Percentiles rank a stretch among this genome's conserved stretches.
Evolutionary conservation across 1,140 invertebrate genomes (phyloP).

Genomic region (Steinernema khuongi): DNA sequence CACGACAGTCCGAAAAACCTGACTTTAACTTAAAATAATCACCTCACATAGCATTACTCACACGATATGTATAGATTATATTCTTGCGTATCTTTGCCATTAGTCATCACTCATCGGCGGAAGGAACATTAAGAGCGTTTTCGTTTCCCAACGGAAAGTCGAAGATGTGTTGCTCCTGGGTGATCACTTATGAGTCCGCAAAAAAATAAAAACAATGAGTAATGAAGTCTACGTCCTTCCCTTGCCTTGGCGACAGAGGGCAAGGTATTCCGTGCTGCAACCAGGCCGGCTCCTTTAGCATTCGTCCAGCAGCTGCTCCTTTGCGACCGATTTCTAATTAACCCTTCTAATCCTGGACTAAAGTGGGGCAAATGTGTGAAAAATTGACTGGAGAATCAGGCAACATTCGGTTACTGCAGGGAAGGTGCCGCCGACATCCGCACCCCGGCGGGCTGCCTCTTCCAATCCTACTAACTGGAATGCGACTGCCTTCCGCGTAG

Average conservation of each 20-base stretch:
- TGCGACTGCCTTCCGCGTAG: background rate
- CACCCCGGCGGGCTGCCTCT: too few species aligned
- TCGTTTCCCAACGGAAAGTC: too few species aligned
- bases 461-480: background rate
- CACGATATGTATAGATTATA: background rate
- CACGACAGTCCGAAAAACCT: background rate
- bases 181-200: too few species aligned
- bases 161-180: too few species aligned
- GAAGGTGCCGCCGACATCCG: too few species aligned
- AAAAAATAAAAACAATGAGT: constrained; percentile 4
- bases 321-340: too few species aligned
- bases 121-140: background rate
- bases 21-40: background rate
- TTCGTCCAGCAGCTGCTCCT: background rate
- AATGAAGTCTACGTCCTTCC: background rate
- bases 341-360: too few species aligned
- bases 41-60: constrained; percentile 2
- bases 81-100: background rate
- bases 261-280: background rate
- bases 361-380: too few species aligned
- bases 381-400: too few species aligned
- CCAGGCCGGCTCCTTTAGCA: background rate
- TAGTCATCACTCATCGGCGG: background rate
- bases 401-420: background rate
- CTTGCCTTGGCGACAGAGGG: background rate